A percentile compares a stretch with the other conserved stretches of the same genome.
These are phyloP conservation scores for Salarias fasciatus DNA, from an alignment of 2,797 vertebrate species.

Conservation along the genomic window DNA sequence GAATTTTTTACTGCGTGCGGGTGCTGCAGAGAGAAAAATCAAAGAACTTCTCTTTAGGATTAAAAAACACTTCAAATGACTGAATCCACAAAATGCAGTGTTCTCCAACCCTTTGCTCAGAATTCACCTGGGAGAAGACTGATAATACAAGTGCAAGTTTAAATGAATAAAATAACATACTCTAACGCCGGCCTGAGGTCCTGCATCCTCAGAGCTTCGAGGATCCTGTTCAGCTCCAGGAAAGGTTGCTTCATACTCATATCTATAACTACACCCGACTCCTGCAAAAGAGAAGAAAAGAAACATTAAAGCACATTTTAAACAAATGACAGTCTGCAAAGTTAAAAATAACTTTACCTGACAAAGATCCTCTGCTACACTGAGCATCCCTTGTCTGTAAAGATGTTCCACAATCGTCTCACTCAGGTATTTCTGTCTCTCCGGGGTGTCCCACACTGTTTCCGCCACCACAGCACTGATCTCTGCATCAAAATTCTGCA, in stretches of 20 bases:
- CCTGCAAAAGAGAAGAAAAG: slow-evolving; percentile 65
- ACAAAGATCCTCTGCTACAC: slow-evolving; percentile 91
- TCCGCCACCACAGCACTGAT: slow-evolving; percentile 91
- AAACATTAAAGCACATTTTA: background rate
- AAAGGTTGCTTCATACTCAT: slow-evolving; percentile 94
- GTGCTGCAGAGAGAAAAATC: too few species aligned
- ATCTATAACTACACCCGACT: slow-evolving; percentile 89
- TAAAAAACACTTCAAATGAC: too few species aligned
- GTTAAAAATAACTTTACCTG: slow-evolving; percentile 76
- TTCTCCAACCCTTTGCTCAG: too few species aligned
- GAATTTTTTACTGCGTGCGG: too few species aligned
- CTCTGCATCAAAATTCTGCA: slow-evolving; percentile 93
- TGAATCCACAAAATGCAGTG: too few species aligned
- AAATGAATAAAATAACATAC: slow-evolving; percentile 69
- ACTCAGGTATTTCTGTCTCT: slow-evolving; percentile 90
- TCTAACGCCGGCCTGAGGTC: slow-evolving; percentile 90
- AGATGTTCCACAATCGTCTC: slow-evolving; percentile 91
- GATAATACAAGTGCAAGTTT: background rate
- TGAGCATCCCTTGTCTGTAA: slow-evolving; percentile 92
- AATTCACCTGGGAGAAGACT: too few species aligned
- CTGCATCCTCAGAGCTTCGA: slow-evolving; percentile 90
- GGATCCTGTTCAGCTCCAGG: slow-evolving; percentile 90
- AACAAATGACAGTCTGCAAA: too few species aligned
- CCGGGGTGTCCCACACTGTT: slow-evolving; percentile 89
- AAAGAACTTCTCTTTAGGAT: too few species aligned